Evolutionary conservation across 2,797 vertebrate species (phyloP), one percentile per base, ranked within the genome.

Genomic region (Betta splendens): DNA sequence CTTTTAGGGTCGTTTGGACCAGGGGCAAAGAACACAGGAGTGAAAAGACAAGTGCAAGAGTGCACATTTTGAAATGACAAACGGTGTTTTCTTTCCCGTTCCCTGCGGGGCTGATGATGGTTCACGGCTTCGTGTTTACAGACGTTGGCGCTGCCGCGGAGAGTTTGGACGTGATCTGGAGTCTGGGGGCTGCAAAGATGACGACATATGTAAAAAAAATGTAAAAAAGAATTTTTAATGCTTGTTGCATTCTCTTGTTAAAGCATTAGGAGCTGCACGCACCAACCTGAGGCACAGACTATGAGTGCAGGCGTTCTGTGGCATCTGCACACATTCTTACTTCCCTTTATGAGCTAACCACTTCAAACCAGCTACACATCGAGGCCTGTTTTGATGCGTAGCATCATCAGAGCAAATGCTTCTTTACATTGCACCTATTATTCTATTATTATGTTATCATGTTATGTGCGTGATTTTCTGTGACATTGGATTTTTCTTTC

Each of bases 21-120:
- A 71, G 71, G 67, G 75, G 79, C 39, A 77, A 81, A 79, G 85
- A 85, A 85, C 81, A 83, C 79, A 74, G 79, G 80, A 72, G 83
- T 84, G 86, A 85, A 83, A 85, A 86, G 82, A 79, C 75, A 84
- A 90, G 89, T 86, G 85, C 86, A 86, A 83, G 81, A 82, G 88
- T 80, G 85, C 83, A 89, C 70, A 86, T 90, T 90, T 87, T 88
- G 70, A 82, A 89, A 89, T 88, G 89, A 91, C 80, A 71, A 88
- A 90, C 88, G 33, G 77, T 81, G 72, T 85, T 86, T 84, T 87
- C 76, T 84, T 87, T 87, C 78, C 69, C 83, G 74, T 80, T 85
- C 80, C 85, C 85, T 36, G 70, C 25, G 15, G 87, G 56, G 78
- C 70, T n/a, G 29, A 85, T 72, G 64, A 71, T 53, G 73, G 69